Base-by-base conservation (phyloP, 1,140 invertebrate genomes). In the Papilio xuthus region DNA sequence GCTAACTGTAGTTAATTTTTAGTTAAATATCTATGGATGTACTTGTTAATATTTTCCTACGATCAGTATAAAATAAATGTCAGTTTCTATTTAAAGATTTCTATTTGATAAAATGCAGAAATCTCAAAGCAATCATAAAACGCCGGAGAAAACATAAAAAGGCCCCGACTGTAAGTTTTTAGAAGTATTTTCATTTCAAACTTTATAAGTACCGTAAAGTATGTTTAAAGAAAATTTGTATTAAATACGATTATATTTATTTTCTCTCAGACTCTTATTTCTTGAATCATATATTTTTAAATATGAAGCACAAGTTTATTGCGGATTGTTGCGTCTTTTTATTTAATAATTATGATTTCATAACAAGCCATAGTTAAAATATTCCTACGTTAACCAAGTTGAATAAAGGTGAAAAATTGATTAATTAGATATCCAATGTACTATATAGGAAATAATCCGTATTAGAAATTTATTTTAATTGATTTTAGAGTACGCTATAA, bases 151-250 rank as follows among this genome's bases (percentile, higher is more conserved):
- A 67, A 28, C 13, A 28, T 67, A 67, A 67, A 67, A 67, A 67
- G 26, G 26, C 23, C 10, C 56, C 56, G 56, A 63, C 26, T 67
- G 23, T 28, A 67, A 67, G 60, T 67, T 67, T 60, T 67, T 67
- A 67, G 12, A 67, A 67, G 60, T 67, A 67, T 67, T 67, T 67
- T 67, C 60, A 67, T 67, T 67, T 67, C 60, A 67, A 67, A 67
- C 60, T 67, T 67, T 28, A 67, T 67, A 32, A 28, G 60, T 67
- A 67, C 12, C 23, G 60, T 67, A 67, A 67, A 67, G 60, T 67
- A 67, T 67, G 56, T 60, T 60, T 60, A 60, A 56, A 60, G 56
- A 60, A 60, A 60, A 67, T 15, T 28, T 67, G 13, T 67, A 67
- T 67, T 67, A 67, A 67, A 67, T 28, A 7, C 13, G 60, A 67